A percentile compares a stretch with the other conserved stretches of the same genome.
These are phyloP conservation scores for Leucosticte australis DNA, from an alignment of 2,113 vertebrate genomes.

Conservation along the genomic window DNA sequence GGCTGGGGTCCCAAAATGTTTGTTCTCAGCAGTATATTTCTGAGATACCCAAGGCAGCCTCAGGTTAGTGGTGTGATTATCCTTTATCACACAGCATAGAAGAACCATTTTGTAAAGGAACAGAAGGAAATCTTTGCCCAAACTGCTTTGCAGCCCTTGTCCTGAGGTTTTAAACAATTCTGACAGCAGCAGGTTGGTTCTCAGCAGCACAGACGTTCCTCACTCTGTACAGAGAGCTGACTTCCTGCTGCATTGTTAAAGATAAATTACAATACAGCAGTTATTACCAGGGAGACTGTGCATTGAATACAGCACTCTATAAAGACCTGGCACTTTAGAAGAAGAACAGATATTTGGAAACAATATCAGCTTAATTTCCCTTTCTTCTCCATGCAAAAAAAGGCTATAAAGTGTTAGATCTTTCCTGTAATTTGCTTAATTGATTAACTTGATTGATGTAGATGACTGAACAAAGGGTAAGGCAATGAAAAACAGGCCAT, in stretches of 20 bases:
- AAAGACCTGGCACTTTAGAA: not conserved
- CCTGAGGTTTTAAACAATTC: not conserved
- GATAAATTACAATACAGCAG: not conserved
- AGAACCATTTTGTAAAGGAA: not conserved
- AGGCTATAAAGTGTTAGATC: not conserved
- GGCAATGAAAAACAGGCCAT: not conserved
- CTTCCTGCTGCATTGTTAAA: not conserved
- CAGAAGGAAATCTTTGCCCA: not conserved
- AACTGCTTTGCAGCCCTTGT: not conserved
- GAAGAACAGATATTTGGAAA: not conserved
- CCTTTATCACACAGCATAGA: not conserved
- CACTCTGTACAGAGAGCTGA: not conserved
- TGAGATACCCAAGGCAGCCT: not conserved
- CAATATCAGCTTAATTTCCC: not conserved
- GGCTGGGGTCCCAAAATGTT: not conserved
- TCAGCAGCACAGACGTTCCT: not conserved
- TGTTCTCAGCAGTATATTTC: not conserved
- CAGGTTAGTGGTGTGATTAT: not conserved
- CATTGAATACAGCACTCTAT: not conserved
- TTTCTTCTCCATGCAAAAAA: not conserved
- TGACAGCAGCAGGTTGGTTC: not conserved
- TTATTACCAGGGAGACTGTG: not conserved
- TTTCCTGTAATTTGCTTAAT: not conserved
- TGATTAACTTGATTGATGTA: constrained; percentile 6
- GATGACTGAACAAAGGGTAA: not conserved